These are phyloP conservation scores for Crotalus tigris DNA, from an alignment of 2,113 vertebrate genomes.

Conservation along the genomic window DNA sequence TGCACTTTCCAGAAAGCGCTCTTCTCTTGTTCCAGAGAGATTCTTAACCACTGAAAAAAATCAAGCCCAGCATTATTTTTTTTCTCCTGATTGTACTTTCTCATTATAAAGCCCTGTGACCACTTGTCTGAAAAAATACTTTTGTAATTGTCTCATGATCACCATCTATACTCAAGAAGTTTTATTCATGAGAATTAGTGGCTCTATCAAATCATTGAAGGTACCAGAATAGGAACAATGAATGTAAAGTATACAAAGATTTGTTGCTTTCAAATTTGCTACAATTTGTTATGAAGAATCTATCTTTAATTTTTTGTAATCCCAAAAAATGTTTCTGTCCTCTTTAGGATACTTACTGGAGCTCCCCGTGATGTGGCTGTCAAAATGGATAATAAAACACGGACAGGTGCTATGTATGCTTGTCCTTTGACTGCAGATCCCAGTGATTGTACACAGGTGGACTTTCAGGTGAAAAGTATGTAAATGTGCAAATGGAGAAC, in stretches of 20 bases:
- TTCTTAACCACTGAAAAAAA: not conserved
- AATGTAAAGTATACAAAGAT: rapidly evolving
- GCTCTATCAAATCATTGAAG: not conserved
- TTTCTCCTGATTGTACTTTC: not conserved
- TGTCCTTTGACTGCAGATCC: conserved; percentile 76
- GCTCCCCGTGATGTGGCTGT: conserved; percentile 80
- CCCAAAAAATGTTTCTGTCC: rapidly evolving
- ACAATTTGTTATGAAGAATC: rapidly evolving
- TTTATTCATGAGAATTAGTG: not conserved
- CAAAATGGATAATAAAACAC: conserved; percentile 66
- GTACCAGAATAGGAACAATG: not conserved
- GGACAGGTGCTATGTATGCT: conserved; percentile 85
- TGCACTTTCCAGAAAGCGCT: not conserved
- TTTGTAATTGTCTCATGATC: not conserved
- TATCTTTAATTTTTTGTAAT: not conserved
- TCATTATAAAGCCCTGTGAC: not conserved
- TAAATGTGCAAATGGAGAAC: not conserved
- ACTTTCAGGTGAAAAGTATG: conserved; percentile 81
- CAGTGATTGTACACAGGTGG: conserved; percentile 81
- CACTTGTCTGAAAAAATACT: not conserved
- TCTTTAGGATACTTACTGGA: conserved; percentile 80
- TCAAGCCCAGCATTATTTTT: not conserved
- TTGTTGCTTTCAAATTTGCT: not conserved
- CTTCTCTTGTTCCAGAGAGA: not conserved
- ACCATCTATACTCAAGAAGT: not conserved